Conservation (phyloP, 2,797 vertebrate species). For the Nannoperca obscura region DNA sequence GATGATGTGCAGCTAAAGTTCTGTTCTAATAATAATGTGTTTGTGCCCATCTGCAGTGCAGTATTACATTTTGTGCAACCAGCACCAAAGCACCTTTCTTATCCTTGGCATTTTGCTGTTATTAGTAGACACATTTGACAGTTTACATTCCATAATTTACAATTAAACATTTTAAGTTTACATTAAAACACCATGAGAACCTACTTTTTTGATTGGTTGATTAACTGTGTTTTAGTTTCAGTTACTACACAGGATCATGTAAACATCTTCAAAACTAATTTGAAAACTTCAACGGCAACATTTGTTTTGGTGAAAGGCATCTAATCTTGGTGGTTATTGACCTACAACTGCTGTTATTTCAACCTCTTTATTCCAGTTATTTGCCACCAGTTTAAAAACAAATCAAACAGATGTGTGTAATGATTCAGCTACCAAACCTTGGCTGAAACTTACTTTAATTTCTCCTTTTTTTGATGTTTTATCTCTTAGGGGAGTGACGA, state of each 20-base stretch:
- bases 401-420: background rate
- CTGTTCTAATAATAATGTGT: constrained; percentile 14
- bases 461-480: constrained; percentile 22
- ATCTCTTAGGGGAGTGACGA: constrained; percentile 88
- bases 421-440: constrained; percentile 1
- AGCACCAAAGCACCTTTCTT: background rate
- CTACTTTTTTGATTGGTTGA: too few relatives aligned
- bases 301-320: background rate
- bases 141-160: background rate
- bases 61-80: constrained; percentile 11
- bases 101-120: background rate
- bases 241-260: background rate
- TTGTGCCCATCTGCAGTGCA: constrained; percentile 26
- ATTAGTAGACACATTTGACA: background rate
- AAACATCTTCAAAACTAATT: background rate
- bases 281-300: background rate
- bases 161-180: background rate
- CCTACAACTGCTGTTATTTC: background rate
- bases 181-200: background rate
- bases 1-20: constrained; percentile 4
- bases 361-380: background rate
- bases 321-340: background rate
- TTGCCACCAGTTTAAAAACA: background rate
- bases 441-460: constrained; percentile 3
- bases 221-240: background rate